A percentile compares a stretch with the other conserved stretches of the same genome.
These are phyloP conservation scores for Encarsia formosa DNA, from an alignment of 2,888 invertebrate genomes.

Conservation along the genomic window DNA sequence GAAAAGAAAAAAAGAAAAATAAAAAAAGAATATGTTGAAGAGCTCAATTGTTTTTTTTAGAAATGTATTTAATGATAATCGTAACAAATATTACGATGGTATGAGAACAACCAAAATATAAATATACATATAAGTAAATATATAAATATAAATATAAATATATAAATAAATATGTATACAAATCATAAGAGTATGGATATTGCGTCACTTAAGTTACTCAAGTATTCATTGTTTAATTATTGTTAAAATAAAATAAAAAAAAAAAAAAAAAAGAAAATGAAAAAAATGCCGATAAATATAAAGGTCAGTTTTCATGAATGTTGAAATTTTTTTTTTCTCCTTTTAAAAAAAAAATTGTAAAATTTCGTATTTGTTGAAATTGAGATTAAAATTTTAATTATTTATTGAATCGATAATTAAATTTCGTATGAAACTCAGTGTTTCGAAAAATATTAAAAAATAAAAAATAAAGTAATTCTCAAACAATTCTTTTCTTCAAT, in stretches of 20 bases:
- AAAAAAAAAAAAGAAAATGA: slow-evolving; percentile 15
- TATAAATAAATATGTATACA: slow-evolving; percentile 20
- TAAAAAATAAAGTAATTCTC: too few species aligned
- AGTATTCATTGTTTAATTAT: slow-evolving; percentile 2
- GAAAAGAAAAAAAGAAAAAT: slow-evolving; percentile 9
- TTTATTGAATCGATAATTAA: too few species aligned
- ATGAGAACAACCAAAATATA: slow-evolving; percentile 1
- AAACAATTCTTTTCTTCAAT: too few species aligned
- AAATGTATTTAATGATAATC: slow-evolving; percentile 7
- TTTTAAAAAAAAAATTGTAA: too few species aligned
- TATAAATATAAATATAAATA: slow-evolving; percentile 28
- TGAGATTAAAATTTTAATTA: too few species aligned
- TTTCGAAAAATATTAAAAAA: too few species aligned
- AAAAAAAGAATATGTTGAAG: slow-evolving; percentile 11
- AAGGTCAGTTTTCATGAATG: slow-evolving; percentile 19
- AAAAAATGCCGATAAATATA: too few species aligned
- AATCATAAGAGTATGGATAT: slow-evolving; percentile 18
- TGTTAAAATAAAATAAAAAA: slow-evolving; percentile 4
- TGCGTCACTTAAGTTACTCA: slow-evolving; percentile 18
- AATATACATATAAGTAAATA: slow-evolving; percentile 26
- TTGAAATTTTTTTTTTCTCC: slow-evolving; percentile 16
- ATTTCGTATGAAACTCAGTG: too few species aligned
- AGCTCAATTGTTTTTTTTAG: slow-evolving; percentile 14
- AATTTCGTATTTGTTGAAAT: too few species aligned
- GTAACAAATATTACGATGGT: slow-evolving; percentile 5